Percentiles rank a stretch among this genome's conserved stretches.
phyloP scores from a whole-genome alignment of 2,888 invertebrate genomes.

The Drosophila borborema region DNA sequence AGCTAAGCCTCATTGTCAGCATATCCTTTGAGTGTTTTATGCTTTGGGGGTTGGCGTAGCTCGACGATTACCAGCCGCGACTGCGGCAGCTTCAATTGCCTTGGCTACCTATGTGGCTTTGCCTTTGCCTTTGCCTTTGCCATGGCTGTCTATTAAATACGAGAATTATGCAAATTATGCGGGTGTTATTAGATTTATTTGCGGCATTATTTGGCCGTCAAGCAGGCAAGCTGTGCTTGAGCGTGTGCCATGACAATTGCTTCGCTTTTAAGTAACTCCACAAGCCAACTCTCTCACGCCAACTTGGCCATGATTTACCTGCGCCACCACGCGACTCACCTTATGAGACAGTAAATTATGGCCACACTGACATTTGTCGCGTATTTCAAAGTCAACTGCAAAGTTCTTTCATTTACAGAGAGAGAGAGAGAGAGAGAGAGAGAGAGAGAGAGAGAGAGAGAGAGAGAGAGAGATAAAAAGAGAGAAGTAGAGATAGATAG shows the following conservation, averaged over 20 bases:
- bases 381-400: constrained; percentile 33
- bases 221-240: constrained; percentile 31
- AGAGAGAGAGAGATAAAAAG: not conserved
- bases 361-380: constrained; percentile 53
- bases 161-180: constrained; percentile 82
- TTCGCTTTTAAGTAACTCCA: constrained; percentile 66
- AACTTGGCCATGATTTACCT: constrained; percentile 63
- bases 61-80: constrained; percentile 55
- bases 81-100: constrained; percentile 60
- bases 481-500: not conserved
- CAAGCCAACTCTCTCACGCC: constrained; percentile 48
- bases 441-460: no score
- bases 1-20: constrained; percentile 79
- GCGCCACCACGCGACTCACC: constrained; percentile 31
- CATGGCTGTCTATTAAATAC: constrained; percentile 70
- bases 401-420: not conserved
- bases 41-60: constrained; percentile 27
- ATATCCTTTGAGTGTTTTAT: constrained; percentile 81
- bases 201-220: constrained; percentile 63
- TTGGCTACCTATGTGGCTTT: constrained; percentile 5
- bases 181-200: constrained; percentile 79
- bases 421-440: not conserved
- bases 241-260: constrained; percentile 54
- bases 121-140: constrained; percentile 2
- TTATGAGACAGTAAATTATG: constrained; percentile 70